Conservation (phyloP, 1,140 invertebrate species). For the Drosophila nannoptera region DNA sequence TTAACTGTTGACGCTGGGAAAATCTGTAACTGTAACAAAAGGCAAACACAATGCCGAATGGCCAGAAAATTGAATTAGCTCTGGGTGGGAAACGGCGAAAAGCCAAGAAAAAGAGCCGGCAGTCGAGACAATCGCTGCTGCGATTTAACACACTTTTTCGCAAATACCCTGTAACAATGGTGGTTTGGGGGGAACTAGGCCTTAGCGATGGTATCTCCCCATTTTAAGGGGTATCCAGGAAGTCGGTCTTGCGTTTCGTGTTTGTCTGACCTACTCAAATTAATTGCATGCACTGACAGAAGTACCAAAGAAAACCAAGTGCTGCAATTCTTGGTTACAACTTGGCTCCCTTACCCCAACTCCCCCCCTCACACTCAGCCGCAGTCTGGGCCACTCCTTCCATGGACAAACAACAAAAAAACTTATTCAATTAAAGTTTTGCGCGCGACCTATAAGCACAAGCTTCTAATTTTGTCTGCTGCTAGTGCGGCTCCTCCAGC, state of each 20-base stretch:
- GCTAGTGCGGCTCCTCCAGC: background rate
- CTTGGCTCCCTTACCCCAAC: background rate
- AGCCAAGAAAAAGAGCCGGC: background rate
- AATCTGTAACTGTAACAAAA: conserved; percentile 72
- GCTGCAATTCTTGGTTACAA: conserved; percentile 18
- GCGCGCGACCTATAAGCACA: conserved; percentile 55
- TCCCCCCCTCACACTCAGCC: background rate
- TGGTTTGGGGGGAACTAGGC: too few species aligned
- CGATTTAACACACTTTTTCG: background rate
- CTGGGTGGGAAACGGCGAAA: conserved; percentile 48
- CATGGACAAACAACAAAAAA: conserved; percentile 33
- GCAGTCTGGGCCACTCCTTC: background rate
- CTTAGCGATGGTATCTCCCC: background rate
- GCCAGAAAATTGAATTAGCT: conserved; percentile 72
- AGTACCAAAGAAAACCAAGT: conserved; percentile 29
- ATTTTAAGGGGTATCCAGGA: background rate
- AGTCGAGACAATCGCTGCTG: background rate
- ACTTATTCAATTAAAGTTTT: conserved; percentile 76
- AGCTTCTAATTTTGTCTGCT: conserved; percentile 43
- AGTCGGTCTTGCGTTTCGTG: conserved; percentile 5
- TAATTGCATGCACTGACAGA: conserved; percentile 54
- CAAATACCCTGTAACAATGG: background rate
- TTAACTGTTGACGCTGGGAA: conserved; percentile 70
- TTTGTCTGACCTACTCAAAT: conserved; percentile 63
- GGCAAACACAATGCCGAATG: conserved; percentile 70